A percentile compares a stretch with the other conserved stretches of the same genome.
These are phyloP conservation scores for Acanthiza pusilla DNA, from an alignment of 2,797 vertebrate species.

Conservation along the genomic window DNA sequence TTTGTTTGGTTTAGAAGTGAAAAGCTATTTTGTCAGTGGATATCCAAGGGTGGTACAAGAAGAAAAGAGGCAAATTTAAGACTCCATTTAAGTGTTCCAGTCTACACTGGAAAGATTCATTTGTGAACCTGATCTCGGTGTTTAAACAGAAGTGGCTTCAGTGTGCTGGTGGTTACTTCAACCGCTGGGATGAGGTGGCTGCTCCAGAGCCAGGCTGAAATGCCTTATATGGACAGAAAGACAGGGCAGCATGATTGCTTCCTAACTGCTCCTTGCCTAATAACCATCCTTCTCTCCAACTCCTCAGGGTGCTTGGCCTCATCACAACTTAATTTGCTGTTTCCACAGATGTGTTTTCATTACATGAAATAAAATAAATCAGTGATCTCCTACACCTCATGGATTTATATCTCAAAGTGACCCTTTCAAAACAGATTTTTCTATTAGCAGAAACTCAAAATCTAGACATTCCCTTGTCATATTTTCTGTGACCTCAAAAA, in stretches of 20 bases:
- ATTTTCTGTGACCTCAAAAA: not conserved
- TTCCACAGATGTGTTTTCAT: constrained; percentile 1
- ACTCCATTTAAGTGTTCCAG: not conserved
- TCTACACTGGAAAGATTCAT: not conserved
- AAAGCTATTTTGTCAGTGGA: not conserved
- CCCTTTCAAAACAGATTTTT: not conserved
- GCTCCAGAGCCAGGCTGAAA: not conserved
- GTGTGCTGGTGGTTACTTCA: not conserved
- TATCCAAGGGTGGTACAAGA: not conserved
- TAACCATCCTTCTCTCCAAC: not conserved
- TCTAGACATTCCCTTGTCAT: not conserved
- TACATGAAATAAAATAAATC: constrained; percentile 22
- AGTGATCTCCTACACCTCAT: not conserved
- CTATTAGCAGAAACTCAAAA: not conserved
- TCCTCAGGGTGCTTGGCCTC: constrained; percentile 17
- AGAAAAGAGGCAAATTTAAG: not conserved
- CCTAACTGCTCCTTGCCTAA: constrained; percentile 13
- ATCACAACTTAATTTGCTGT: constrained; percentile 12
- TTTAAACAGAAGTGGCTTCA: not conserved
- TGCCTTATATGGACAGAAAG: not conserved
- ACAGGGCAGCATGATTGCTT: constrained; percentile 21
- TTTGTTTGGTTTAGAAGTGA: not conserved
- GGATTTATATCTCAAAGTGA: constrained; percentile 16
- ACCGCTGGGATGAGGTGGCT: not conserved
- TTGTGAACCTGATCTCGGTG: not conserved